A percentile compares a stretch with the other conserved stretches of the same genome.
Evolutionary conservation across 2,797 vertebrate species (phyloP).

Genomic region (Staurois parvus): DNA sequence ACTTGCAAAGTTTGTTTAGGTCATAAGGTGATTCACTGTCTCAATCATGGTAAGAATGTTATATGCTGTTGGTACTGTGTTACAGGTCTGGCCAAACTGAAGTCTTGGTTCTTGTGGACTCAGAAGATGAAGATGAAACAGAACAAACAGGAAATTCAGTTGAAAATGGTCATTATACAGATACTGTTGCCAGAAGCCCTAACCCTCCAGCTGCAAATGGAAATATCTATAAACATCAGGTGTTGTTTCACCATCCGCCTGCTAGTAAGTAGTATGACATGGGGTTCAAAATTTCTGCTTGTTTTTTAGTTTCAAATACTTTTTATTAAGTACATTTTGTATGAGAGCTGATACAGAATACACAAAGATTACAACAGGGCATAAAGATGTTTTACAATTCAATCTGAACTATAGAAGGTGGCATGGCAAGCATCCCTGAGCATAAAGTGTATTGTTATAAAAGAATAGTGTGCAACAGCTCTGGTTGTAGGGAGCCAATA

Average conservation of each 20-base stretch:
- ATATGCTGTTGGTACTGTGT: not conserved
- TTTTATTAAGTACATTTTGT: no score
- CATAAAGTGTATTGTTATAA: no score
- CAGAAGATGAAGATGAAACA: constrained; percentile 84
- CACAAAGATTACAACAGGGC: no score
- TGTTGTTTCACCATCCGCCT: constrained; percentile 27
- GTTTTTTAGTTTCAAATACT: no score
- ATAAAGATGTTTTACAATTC: no score
- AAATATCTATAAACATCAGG: constrained; percentile 41
- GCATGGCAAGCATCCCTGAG: no score
- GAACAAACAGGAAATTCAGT: constrained; percentile 57
- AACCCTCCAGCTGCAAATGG: constrained; percentile 64
- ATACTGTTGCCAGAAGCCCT: constrained; percentile 35
- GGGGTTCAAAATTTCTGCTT: no score
- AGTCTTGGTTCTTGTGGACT: constrained; percentile 89
- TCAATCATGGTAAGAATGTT: not conserved
- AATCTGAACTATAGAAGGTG: no score
- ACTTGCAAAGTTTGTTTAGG: not conserved
- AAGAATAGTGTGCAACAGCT: no score
- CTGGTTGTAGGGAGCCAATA: no score
- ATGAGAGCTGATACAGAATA: no score
- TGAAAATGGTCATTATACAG: constrained; percentile 3
- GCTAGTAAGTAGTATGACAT: constrained; percentile 66
- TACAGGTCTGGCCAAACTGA: constrained; percentile 65
- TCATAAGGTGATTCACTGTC: not conserved